Percentiles rank a stretch among this genome's conserved stretches.
Evolutionary conservation across 2,888 invertebrate species (phyloP).

Genomic region (Phasia obesa): DNA sequence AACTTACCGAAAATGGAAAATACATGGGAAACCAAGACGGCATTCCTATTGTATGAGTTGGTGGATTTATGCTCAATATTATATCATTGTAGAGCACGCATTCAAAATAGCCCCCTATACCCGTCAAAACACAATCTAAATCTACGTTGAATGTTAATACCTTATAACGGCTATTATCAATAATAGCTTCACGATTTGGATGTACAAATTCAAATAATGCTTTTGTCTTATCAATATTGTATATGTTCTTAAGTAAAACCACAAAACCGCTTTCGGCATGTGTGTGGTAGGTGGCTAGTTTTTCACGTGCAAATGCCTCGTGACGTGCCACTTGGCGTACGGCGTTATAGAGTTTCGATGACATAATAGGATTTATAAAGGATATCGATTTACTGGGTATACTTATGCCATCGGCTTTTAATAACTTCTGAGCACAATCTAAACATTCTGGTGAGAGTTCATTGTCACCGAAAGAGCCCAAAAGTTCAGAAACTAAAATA

Average conservation of each 20-base stretch:
- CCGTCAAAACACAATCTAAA: slow-evolving; percentile 93
- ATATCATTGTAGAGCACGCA: slow-evolving; percentile 92
- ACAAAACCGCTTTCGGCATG: slow-evolving; percentile 94
- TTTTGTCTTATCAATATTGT: slow-evolving; percentile 80
- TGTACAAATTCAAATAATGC: slow-evolving; percentile 93
- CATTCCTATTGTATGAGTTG: slow-evolving; percentile 94
- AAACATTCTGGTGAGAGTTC: slow-evolving; percentile 99
- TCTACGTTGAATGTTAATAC: slow-evolving; percentile 87
- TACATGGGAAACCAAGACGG: slow-evolving; percentile 99
- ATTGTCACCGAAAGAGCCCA: slow-evolving; percentile 99
- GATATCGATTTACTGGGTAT: slow-evolving; percentile 96
- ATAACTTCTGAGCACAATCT: slow-evolving; percentile 94
- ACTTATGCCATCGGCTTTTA: slow-evolving; percentile 93
- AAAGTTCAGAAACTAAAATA: slow-evolving; percentile 96
- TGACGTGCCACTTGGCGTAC: slow-evolving; percentile 82
- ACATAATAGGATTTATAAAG: slow-evolving; percentile 95
- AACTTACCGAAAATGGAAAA: slow-evolving; percentile 91
- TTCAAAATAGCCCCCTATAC: slow-evolving; percentile 98
- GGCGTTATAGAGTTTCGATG: slow-evolving; percentile 92
- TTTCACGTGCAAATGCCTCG: slow-evolving; percentile 74
- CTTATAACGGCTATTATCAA: slow-evolving; percentile 89
- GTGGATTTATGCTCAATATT: slow-evolving; percentile 93
- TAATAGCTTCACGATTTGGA: slow-evolving; percentile 88
- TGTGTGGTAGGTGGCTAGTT: slow-evolving; percentile 75
- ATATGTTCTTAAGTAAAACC: slow-evolving; percentile 85